These are phyloP conservation scores for Phortica okadai DNA, from an alignment of 2,888 invertebrate genomes.

Conservation along the genomic window DNA sequence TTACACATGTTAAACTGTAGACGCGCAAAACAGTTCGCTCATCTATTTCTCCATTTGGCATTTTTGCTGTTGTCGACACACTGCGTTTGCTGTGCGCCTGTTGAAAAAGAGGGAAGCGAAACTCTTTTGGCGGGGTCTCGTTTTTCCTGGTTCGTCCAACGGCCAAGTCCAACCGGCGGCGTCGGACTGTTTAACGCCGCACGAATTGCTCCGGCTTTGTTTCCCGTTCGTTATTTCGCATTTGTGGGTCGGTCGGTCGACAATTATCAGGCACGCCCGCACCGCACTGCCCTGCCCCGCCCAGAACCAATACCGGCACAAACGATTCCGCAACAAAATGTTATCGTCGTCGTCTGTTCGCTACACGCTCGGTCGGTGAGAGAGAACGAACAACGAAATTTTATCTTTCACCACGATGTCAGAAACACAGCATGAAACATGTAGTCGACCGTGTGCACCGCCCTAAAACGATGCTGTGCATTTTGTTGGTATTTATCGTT, in stretches of 20 bases:
- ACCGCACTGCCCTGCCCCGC: constrained; percentile 42
- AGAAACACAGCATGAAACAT: neutral
- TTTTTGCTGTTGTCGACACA: constrained; percentile 41
- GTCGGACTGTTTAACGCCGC: constrained; percentile 56
- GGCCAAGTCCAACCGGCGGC: constrained; percentile 44
- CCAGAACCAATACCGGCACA: neutral
- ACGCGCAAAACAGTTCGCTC: constrained; percentile 28
- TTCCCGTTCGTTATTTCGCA: constrained; percentile 56
- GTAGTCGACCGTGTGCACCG: neutral
- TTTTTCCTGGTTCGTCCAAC: constrained; percentile 73
- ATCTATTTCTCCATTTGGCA: constrained; percentile 59
- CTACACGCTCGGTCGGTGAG: neutral
- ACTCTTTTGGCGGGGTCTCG: constrained; percentile 77
- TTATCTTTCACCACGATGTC: neutral
- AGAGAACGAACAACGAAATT: neutral
- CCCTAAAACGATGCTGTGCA: neutral
- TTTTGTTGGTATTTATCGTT: neutral
- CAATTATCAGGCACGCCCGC: constrained; percentile 44
- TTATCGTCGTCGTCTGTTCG: neutral
- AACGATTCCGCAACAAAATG: neutral
- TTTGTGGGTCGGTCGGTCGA: constrained; percentile 50
- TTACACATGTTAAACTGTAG: constrained; percentile 43
- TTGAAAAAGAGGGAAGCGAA: constrained; percentile 77
- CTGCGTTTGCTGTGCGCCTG: constrained; percentile 70
- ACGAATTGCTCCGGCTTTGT: constrained; percentile 59